Evolutionary conservation across 2,797 vertebrate species (phyloP), one percentile per base, ranked within the genome.

Genomic region (Salarias fasciatus): DNA sequence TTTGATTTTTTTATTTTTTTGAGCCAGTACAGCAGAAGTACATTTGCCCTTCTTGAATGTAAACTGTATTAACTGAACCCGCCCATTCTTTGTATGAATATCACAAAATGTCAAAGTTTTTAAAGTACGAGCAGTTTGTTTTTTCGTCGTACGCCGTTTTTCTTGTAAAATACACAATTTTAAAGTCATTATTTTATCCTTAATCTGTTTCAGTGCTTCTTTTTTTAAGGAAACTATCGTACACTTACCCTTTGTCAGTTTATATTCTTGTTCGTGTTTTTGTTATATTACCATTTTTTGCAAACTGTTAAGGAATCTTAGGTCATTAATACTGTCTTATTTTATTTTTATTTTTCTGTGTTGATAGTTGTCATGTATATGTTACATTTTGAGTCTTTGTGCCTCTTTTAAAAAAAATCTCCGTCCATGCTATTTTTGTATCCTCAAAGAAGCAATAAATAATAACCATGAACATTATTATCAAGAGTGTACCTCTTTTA

Each of bases 381-480:
- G 64, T 72, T 63, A 45, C 51, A 45, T 58, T 77, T 69, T 63
- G 45, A 73, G 48, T 69, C 43, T 53, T 35, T 53, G 44, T 83
- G 54, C 63, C 63, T 63, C 53, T 51, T 10, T 29, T 35, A 50
- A 61, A 59, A 74, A 73, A 77, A 69, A 10, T 50, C 42, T 83
- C 12, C 59, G 44, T 79, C 63, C 57, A 64, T 86, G 75, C 69
- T 90, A 86, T 95, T 95, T 95, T 95, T 97, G 92, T 94, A 95
- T 92, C 86, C 83, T 88, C 91, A 76, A 93, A 93, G 88, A 91
- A 94, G 92, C 93, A 97, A 96, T 97, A 97, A 96, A 96, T 92
- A 96, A 96, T 92, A 92, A 80, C 62, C 63, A 15, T 55, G 80
- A 56, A 45, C 35, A 55, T 60, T 2, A 1, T 2, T 3, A n/a